phyloP scores from a whole-genome alignment of 2,888 invertebrate genomes.

The Polyommatus icarus region DNA sequence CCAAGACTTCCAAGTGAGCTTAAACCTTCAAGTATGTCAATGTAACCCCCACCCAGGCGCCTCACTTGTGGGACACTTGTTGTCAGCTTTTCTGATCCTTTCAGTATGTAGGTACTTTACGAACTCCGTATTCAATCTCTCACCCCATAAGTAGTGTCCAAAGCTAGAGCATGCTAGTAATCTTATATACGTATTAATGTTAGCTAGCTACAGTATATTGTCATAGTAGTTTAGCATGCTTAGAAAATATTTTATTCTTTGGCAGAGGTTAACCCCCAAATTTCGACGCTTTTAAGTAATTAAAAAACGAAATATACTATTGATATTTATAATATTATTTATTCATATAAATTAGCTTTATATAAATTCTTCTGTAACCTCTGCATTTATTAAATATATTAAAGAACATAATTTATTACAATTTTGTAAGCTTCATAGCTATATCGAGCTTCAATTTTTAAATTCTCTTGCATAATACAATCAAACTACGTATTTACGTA shows the following conservation, averaged over 20 bases:
- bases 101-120: conserved; percentile 36
- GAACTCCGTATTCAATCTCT: conserved; percentile 22
- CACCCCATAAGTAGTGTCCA: conserved; percentile 22
- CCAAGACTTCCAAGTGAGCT: conserved; percentile 65
- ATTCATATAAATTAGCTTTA: neutral
- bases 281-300: conserved; percentile 1
- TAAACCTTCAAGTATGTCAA: conserved; percentile 57
- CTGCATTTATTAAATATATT: neutral
- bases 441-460: neutral
- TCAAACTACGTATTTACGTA: neutral
- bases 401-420: neutral
- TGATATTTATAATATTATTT: neutral
- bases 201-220: conserved; percentile 22
- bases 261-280: neutral
- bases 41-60: conserved; percentile 68
- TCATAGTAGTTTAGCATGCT: conserved; percentile 20
- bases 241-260: neutral
- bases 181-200: conserved; percentile 1
- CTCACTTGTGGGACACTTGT: conserved; percentile 78
- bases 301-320: neutral
- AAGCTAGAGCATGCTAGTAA: conserved; percentile 25
- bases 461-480: neutral
- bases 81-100: conserved; percentile 57
- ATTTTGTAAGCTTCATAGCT: neutral
- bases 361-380: neutral